Evolutionary conservation across 1,140 invertebrate genomes (phyloP).

Genomic region (Drosophila chauvacae): DNA sequence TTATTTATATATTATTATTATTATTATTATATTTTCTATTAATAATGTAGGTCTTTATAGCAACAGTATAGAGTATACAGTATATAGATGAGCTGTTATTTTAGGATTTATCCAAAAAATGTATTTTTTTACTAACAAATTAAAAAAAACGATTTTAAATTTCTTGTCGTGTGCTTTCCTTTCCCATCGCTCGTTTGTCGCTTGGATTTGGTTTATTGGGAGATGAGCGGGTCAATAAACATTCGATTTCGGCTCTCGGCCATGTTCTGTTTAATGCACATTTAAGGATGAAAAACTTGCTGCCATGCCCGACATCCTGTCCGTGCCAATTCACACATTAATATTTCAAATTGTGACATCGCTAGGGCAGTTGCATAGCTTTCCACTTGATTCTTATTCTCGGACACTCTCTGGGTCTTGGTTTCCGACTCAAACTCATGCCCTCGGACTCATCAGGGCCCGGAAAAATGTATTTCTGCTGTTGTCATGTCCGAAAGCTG

Average conservation of each 20-base stretch:
- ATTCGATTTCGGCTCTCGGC: constrained; percentile 27
- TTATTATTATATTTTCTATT: too few relatives aligned
- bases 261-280: constrained; percentile 66
- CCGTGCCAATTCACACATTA: constrained; percentile 50
- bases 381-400: constrained; percentile 26
- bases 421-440: background rate
- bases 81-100: too few relatives aligned
- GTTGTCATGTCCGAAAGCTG: constrained; percentile 59
- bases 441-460: constrained; percentile 4
- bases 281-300: constrained; percentile 46
- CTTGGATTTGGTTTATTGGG: constrained; percentile 24
- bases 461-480: constrained; percentile 56
- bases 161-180: background rate
- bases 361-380: constrained; percentile 26
- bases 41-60: too few relatives aligned
- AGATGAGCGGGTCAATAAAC: constrained; percentile 45
- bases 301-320: constrained; percentile 25
- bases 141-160: background rate
- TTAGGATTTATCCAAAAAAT: too few relatives aligned
- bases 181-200: constrained; percentile 2
- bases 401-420: background rate
- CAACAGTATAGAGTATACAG: too few relatives aligned
- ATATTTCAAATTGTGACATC: constrained; percentile 65
- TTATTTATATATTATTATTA: too few relatives aligned
- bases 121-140: too few relatives aligned